Conservation (phyloP, 2,113 vertebrate species). For the Lophius piscatorius region DNA sequence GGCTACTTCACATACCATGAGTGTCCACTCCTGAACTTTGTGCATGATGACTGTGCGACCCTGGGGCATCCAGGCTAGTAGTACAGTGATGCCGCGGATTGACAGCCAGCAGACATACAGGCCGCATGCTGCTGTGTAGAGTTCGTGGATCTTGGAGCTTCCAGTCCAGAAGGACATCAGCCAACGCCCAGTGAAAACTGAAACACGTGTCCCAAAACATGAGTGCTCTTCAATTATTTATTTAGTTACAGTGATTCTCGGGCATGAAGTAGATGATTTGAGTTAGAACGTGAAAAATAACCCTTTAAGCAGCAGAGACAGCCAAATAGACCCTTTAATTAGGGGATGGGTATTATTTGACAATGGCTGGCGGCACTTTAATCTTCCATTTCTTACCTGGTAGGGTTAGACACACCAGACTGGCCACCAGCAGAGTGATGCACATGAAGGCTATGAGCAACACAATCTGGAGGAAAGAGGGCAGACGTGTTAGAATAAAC, state of each 20-base stretch:
- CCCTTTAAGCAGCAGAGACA: neutral
- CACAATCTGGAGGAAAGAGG: conserved; percentile 85
- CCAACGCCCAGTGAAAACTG: conserved; percentile 97
- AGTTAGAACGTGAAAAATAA: neutral
- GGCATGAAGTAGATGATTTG: neutral
- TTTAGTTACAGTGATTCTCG: neutral
- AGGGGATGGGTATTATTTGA: conserved; percentile 28
- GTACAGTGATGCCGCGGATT: conserved; percentile 91
- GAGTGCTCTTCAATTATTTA: neutral
- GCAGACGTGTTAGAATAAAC: conserved; percentile 1
- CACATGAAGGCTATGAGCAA: conserved; percentile 97
- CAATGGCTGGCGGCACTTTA: conserved; percentile 1
- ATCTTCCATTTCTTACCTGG: conserved; percentile 84
- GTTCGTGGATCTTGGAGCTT: conserved; percentile 95
- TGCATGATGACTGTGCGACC: conserved; percentile 93
- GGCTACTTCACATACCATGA: conserved; percentile 83
- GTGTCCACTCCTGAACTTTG: conserved; percentile 98
- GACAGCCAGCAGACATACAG: conserved; percentile 98
- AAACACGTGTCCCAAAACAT: conserved; percentile 8
- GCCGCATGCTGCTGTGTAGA: conserved; percentile 97
- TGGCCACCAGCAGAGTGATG: conserved; percentile 93
- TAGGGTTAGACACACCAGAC: conserved; percentile 96
- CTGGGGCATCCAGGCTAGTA: conserved; percentile 98
- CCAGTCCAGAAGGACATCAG: conserved; percentile 99
- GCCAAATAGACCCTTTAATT: conserved; percentile 22